Evolutionary conservation across 2,113 vertebrate species (phyloP).

Genomic region (Sphaerodactylus townsendi): DNA sequence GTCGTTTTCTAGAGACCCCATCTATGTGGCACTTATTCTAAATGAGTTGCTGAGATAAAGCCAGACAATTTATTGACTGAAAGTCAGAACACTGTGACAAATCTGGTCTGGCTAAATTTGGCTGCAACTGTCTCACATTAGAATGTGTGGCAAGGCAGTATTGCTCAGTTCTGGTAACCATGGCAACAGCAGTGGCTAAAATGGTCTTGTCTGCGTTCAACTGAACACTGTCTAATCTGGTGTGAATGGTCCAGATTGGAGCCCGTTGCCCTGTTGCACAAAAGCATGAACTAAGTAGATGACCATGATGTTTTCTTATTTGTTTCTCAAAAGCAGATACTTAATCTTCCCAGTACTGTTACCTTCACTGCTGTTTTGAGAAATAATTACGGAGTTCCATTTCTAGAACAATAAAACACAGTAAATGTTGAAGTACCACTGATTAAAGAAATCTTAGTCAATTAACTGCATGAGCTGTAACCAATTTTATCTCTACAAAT

Average conservation of each 20-base stretch:
- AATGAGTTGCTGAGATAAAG: background rate
- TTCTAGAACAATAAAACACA: background rate
- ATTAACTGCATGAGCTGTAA: no score
- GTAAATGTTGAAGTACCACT: background rate
- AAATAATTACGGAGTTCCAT: background rate
- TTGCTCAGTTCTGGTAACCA: conserved; percentile 8
- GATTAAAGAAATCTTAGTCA: no score
- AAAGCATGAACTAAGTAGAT: background rate
- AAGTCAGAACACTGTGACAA: background rate
- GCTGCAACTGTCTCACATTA: background rate
- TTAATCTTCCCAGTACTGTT: background rate
- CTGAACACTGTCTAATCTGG: conserved; percentile 7
- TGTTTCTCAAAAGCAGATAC: background rate
- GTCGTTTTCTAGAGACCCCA: background rate
- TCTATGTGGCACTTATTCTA: background rate
- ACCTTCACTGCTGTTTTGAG: background rate
- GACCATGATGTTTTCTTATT: background rate
- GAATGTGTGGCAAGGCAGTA: conserved; percentile 14
- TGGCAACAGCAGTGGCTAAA: conserved; percentile 9
- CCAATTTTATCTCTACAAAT: no score
- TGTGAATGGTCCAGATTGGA: background rate
- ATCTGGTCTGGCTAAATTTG: background rate
- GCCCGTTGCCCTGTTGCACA: background rate
- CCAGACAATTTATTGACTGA: background rate
- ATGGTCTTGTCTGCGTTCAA: background rate